A percentile compares a stretch with the other conserved stretches of the same genome.
These are phyloP conservation scores for Latrodectus geometricus DNA, from an alignment of 1,140 invertebrate genomes.

Conservation along the genomic window DNA sequence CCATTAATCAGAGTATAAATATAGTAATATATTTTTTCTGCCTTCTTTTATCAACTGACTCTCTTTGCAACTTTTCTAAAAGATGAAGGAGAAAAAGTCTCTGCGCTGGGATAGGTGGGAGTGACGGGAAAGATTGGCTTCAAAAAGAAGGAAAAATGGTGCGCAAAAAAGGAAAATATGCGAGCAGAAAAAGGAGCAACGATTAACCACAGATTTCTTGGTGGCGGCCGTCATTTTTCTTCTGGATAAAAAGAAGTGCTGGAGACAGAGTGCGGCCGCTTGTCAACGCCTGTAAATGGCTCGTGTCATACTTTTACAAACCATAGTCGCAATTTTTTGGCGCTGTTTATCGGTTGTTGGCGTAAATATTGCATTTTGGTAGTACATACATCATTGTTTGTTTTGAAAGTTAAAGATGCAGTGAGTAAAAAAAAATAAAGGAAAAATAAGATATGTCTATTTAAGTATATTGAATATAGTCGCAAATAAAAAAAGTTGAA, in stretches of 20 bases:
- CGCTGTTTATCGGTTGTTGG: constrained; percentile 14
- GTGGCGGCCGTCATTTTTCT: constrained; percentile 48
- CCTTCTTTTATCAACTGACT: constrained; percentile 17
- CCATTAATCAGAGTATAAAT: constrained; percentile 54
- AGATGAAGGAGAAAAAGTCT: background rate
- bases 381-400: background rate
- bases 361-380: background rate
- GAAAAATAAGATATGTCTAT: background rate
- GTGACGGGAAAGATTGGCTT: background rate
- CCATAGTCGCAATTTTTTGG: background rate
- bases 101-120: background rate
- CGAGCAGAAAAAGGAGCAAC: constrained; percentile 29
- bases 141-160: background rate
- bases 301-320: constrained; percentile 39
- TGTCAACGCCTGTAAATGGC: constrained; percentile 50
- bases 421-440: background rate
- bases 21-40: constrained; percentile 51
- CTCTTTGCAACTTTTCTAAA: background rate
- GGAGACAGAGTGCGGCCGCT: background rate
- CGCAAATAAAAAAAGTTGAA: too few relatives aligned
- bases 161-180: constrained; percentile 17
- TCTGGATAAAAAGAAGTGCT: constrained; percentile 30
- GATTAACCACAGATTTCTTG: constrained; percentile 58
- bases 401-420: background rate
- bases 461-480: too few relatives aligned